Evolutionary conservation across 2,888 invertebrate species (phyloP).

Genomic region (Platycnemis pennipes): DNA sequence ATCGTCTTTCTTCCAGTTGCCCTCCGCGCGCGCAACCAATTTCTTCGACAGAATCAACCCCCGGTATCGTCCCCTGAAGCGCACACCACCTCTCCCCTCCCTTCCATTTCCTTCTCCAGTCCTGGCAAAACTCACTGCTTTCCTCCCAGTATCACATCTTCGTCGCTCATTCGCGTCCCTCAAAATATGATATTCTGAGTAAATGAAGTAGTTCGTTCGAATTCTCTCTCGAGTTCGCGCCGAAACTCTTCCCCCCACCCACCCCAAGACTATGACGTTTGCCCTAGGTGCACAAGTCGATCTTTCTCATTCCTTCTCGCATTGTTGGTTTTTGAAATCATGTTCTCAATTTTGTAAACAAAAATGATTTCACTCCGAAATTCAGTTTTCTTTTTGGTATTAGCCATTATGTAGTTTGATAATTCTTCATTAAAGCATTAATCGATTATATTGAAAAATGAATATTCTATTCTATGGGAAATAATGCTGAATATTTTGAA

Average conservation of each 20-base stretch:
- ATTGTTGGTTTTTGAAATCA: no score
- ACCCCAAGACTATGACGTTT: neutral
- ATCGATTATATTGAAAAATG: no score
- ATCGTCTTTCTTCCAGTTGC: neutral
- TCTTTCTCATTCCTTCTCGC: neutral
- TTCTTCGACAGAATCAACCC: neutral
- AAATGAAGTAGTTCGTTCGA: neutral
- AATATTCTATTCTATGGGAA: no score
- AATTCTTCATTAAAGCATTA: no score
- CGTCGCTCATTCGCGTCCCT: neutral
- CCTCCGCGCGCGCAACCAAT: neutral
- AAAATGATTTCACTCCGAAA: no score
- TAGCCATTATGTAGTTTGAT: no score
- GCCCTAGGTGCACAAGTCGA: neutral
- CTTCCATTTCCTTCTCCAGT: no score
- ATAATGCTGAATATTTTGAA: no score
- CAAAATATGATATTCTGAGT: neutral
- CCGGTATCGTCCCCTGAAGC: neutral
- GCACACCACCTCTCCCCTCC: neutral
- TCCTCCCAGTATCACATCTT: neutral
- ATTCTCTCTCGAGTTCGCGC: neutral
- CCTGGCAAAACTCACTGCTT: no score
- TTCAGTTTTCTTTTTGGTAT: no score
- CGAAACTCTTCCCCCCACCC: no score
- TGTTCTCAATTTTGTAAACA: no score